Evolutionary conservation across 2,113 vertebrate genomes (phyloP).

Genomic region (Fulmarus glacialis): DNA sequence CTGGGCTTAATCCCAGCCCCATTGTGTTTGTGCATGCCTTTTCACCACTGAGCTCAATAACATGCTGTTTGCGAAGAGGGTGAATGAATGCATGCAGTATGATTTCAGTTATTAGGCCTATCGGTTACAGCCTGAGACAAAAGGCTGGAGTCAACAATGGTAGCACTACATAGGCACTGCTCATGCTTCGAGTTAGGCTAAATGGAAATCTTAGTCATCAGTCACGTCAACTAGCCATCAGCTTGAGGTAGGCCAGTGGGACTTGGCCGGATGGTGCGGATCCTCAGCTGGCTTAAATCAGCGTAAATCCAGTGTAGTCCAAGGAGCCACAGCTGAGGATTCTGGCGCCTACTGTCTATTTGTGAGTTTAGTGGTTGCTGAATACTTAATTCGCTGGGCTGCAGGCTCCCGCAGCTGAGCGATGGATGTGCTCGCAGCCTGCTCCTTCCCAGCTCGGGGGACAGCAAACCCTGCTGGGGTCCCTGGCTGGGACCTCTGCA

Average conservation of each 20-base stretch:
- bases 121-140: constrained; percentile 55
- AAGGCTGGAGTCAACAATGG: constrained; percentile 62
- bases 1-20: constrained; percentile 69
- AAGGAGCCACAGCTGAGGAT: constrained; percentile 60
- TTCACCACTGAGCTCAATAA: constrained; percentile 63
- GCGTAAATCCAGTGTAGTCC: constrained; percentile 29
- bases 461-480: neutral
- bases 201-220: constrained; percentile 52
- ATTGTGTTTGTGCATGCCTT: constrained; percentile 73
- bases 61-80: constrained; percentile 63
- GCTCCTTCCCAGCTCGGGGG: neutral
- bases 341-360: constrained; percentile 64
- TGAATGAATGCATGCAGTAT: constrained; percentile 59
- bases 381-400: neutral
- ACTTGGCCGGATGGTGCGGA: neutral
- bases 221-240: constrained; percentile 51
- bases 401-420: constrained; percentile 7
- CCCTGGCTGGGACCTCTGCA: neutral
- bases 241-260: constrained; percentile 43
- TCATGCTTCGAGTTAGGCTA: constrained; percentile 47
- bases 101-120: constrained; percentile 55
- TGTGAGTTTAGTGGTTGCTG: constrained; percentile 51
- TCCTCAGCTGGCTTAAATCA: constrained; percentile 64
- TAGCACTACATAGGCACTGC: constrained; percentile 26
- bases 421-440: neutral